These are phyloP conservation scores for Oscheius sp. DNA, from an alignment of 1,140 invertebrate genomes.

Conservation along the genomic window DNA sequence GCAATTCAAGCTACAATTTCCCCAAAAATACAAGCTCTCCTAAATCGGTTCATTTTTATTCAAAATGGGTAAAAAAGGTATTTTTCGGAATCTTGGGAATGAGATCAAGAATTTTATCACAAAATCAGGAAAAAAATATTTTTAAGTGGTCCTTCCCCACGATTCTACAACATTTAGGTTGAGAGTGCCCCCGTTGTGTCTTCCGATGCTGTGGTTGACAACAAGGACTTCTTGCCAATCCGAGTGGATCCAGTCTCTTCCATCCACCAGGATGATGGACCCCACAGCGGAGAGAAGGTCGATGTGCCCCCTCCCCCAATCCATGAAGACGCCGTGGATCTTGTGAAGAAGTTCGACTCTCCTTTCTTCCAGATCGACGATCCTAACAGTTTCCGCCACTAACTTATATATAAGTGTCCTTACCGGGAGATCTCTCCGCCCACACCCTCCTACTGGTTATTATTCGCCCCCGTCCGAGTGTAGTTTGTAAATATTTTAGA, in stretches of 20 bases:
- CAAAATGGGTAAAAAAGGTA: background rate
- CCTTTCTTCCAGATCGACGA: constrained; percentile 33
- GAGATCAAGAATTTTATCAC: background rate
- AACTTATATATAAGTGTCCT: constrained; percentile 6
- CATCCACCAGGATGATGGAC: constrained; percentile 1
- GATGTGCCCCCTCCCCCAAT: background rate
- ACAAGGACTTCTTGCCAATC: background rate
- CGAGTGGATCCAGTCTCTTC: constrained; percentile 7
- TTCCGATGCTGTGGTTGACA: background rate
- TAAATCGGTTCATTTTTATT: too few species aligned
- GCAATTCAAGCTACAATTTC: too few species aligned
- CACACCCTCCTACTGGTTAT: too few species aligned
- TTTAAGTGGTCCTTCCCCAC: background rate
- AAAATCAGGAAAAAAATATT: background rate
- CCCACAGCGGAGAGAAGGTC: background rate
- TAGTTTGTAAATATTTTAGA: too few species aligned
- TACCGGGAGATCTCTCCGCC: background rate
- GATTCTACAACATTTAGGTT: background rate
- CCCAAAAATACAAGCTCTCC: too few species aligned
- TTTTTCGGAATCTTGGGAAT: background rate
- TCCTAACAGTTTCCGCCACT: constrained; percentile 16
- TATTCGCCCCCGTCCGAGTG: too few species aligned
- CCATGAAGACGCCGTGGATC: constrained; percentile 13
- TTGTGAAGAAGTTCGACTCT: constrained; percentile 24
- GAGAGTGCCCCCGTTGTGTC: background rate